These are phyloP conservation scores for Tursiops truncatus DNA, from an alignment of 2,113 vertebrate genomes.

Conservation along the genomic window DNA sequence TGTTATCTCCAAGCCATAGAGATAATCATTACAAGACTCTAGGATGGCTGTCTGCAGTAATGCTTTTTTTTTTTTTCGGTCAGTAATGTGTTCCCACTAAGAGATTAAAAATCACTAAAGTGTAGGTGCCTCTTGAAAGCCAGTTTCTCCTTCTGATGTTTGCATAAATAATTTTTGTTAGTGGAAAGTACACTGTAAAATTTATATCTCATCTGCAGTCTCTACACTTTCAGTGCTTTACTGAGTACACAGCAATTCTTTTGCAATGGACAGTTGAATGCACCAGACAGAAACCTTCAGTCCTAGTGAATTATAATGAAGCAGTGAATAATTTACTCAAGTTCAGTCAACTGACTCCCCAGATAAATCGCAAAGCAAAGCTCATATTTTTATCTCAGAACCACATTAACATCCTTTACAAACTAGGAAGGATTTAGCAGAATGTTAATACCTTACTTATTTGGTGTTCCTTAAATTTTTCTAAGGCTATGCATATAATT, in stretches of 20 bases:
- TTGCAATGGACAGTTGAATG: not conserved
- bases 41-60: not conserved
- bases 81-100: not conserved
- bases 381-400: not conserved
- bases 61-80: not conserved
- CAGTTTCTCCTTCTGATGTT: constrained; percentile 18
- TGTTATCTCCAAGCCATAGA: not conserved
- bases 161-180: constrained; percentile 21
- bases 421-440: not conserved
- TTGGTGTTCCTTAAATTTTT: not conserved
- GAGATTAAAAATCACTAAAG: not conserved
- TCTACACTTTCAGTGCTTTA: not conserved
- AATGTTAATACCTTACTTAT: not conserved
- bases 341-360: constrained; percentile 43
- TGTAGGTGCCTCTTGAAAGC: not conserved
- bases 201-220: accelerated
- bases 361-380: not conserved
- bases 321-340: constrained; percentile 67
- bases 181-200: not conserved
- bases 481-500: not conserved
- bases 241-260: not conserved
- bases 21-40: not conserved
- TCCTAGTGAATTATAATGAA: constrained; percentile 57
- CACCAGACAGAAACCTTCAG: not conserved
- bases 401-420: not conserved